Base-by-base conservation (phyloP, 2,888 invertebrate genomes). In the Habroteleia sp. region DNA sequence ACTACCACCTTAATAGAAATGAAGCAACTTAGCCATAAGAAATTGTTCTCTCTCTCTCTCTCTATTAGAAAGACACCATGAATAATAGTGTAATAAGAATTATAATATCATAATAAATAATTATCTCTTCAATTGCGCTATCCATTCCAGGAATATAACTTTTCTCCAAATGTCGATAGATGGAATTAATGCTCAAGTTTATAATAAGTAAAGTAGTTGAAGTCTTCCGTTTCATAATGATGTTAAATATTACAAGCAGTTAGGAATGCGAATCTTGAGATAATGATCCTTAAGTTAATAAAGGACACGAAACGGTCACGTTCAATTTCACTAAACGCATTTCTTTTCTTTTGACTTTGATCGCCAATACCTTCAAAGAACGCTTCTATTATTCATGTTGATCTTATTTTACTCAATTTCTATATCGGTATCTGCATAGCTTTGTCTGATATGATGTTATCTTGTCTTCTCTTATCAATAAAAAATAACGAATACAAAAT, bases 361-460 rank as follows among this genome's bases (percentile, higher is more conserved):
- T 83, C 83, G 80, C 77, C 77, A 74, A 74, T 73, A 80, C 73
- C 81, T 76, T 83, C 84, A 84, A 84, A 84, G 82, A 62, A 62
- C 33, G 39, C 52, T 77, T 79, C 74, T 79, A 81, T 82, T 82
- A 84, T 84, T 85, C 83, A 83, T 84, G 84, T 83, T 83, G 81
- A 85, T 84, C 83, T 83, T 82, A 82, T 84, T 85, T 85, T 81
- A 85, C 82, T 82, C 80, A 80, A 77, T 84, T 85, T 85, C 83
- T 84, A 85, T 85, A 84, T 84, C 82, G 83, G 81, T 84, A 82
- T 82, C 77, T 81, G 60, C 74, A 74, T 74, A 66, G 66, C 74
- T 74, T 74, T 74, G 74, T 68, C 44, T 29, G 54, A 60, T 73
- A 66, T 54, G 44, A 62, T 56, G 54, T 74, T 74, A 66, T 68